Evolutionary conservation across 2,888 invertebrate genomes (phyloP).

Genomic region (Oxytorus armatus): DNA sequence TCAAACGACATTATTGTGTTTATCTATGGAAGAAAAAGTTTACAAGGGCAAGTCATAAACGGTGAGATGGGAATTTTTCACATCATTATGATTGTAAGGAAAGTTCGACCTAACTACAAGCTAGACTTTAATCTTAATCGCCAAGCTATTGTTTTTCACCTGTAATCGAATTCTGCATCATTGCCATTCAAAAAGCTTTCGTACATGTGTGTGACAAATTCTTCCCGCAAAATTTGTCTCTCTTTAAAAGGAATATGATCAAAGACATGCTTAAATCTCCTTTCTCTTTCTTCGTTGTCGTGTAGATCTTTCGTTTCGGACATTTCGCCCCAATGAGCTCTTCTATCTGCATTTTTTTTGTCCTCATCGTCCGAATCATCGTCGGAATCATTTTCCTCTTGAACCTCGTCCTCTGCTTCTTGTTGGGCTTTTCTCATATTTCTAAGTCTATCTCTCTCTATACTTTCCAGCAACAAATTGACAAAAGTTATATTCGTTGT

Average conservation of each 20-base stretch:
- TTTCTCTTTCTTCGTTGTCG: slow-evolving; percentile 82
- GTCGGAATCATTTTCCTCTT: slow-evolving; percentile 83
- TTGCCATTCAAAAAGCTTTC: slow-evolving; percentile 93
- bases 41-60: too few species aligned
- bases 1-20: too few species aligned
- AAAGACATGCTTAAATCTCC: slow-evolving; percentile 16
- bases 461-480: slow-evolving; percentile 91
- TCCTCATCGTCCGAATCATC: slow-evolving; percentile 70
- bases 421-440: slow-evolving; percentile 88
- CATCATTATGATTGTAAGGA: slow-evolving; percentile 11
- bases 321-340: slow-evolving; percentile 68
- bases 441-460: slow-evolving; percentile 90
- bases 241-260: slow-evolving; percentile 84
- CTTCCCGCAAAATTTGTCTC: slow-evolving; percentile 89
- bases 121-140: background rate
- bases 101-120: background rate
- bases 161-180: slow-evolving; percentile 94
- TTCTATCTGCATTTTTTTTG: slow-evolving; percentile 48
- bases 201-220: slow-evolving; percentile 94
- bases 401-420: slow-evolving; percentile 86
- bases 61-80: background rate
- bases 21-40: too few species aligned
- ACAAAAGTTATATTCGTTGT: slow-evolving; percentile 88
- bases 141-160: slow-evolving; percentile 78
- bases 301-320: slow-evolving; percentile 66